Conservation (phyloP, 2,113 vertebrate genomes). For the Sphyrna mokarran region DNA sequence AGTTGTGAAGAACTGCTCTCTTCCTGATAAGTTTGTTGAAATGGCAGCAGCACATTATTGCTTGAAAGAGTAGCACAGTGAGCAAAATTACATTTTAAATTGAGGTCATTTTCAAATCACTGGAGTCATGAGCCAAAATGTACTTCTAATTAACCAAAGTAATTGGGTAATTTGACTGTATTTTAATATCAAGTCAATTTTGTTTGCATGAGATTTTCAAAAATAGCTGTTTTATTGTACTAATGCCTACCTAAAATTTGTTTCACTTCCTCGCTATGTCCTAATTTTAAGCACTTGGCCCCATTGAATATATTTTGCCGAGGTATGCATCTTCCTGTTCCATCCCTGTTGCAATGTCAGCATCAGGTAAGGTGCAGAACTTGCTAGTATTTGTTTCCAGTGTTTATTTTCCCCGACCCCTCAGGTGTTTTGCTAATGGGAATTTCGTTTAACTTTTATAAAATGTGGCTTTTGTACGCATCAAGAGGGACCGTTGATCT, state of each 20-base stretch:
- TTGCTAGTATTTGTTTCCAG: neutral
- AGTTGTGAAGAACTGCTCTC: neutral
- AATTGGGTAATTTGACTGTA: neutral
- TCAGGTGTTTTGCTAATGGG: neutral
- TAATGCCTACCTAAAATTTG: neutral
- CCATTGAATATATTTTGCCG: neutral
- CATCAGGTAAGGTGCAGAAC: neutral
- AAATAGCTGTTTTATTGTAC: neutral
- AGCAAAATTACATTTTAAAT: constrained; percentile 14
- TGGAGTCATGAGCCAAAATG: neutral
- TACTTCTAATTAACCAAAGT: constrained; percentile 1
- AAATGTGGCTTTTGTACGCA: neutral
- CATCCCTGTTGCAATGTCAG: neutral
- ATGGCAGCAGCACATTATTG: neutral
- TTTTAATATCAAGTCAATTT: neutral
- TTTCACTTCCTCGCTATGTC: neutral
- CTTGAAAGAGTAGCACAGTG: neutral
- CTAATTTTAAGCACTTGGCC: neutral
- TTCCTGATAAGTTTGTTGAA: neutral
- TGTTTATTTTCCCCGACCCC: neutral
- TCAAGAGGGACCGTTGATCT: neutral
- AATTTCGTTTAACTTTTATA: neutral
- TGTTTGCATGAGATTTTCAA: neutral
- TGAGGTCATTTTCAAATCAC: constrained; percentile 3
- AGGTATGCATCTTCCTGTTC: neutral